Conservation (phyloP, 92 coral and sea anemone species). For the Nematostella vectensis region DNA sequence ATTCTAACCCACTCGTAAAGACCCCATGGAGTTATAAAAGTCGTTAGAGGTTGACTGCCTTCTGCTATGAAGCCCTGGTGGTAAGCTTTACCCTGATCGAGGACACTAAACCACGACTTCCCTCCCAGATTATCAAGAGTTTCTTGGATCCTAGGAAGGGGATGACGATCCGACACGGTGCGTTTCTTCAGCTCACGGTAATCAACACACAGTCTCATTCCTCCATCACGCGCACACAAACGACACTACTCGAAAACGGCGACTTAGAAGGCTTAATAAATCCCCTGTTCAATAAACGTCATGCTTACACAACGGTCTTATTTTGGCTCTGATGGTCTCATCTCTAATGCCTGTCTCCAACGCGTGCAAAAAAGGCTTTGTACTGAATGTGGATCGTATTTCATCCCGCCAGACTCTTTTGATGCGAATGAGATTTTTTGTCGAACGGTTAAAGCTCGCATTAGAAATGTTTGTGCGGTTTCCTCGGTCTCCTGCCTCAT, state of each 20-base stretch:
- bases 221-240: background rate
- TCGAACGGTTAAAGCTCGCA: slow-evolving; percentile 43
- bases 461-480: slow-evolving; percentile 45
- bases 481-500: slow-evolving; percentile 39
- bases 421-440: slow-evolving; percentile 37
- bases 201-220: background rate
- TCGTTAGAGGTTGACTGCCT: background rate
- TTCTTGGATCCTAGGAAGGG: background rate
- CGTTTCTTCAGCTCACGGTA: background rate
- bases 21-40: background rate
- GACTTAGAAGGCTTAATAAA: slow-evolving; percentile 1
- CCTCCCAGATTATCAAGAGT: background rate
- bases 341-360: slow-evolving; percentile 52
- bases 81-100: background rate
- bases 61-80: background rate
- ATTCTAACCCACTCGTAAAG: background rate
- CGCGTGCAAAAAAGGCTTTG: slow-evolving; percentile 51
- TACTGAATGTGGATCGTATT: slow-evolving; percentile 36
- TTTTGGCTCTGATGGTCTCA: slow-evolving; percentile 46
- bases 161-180: background rate
- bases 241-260: slow-evolving; percentile 5
- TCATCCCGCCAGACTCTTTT: slow-evolving; percentile 31
- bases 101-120: background rate
- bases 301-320: slow-evolving; percentile 45
- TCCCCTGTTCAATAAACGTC: slow-evolving; percentile 5